Evolutionary conservation across 1,140 invertebrate species (phyloP).

Genomic region (Chlorops oryzae): DNA sequence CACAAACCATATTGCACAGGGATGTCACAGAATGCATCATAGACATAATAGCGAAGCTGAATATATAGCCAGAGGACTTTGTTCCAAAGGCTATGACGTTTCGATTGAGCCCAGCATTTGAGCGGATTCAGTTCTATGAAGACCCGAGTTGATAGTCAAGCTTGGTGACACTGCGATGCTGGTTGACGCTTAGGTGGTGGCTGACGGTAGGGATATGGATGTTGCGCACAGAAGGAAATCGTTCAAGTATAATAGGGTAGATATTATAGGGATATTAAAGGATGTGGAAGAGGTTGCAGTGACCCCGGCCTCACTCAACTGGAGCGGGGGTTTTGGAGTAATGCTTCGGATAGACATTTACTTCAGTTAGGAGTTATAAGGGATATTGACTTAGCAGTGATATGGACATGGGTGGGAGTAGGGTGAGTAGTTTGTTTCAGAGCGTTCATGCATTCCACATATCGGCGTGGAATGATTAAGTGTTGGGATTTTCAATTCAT

Average conservation of each 20-base stretch:
- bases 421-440: no score
- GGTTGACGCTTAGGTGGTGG: neutral
- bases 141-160: neutral
- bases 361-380: no score
- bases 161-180: neutral
- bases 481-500: no score
- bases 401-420: no score
- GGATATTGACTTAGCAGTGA: no score
- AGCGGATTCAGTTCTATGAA: neutral
- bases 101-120: neutral
- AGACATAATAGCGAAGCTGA: neutral
- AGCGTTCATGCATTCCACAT: no score
- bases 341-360: no score
- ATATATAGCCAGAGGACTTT: neutral
- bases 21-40: neutral
- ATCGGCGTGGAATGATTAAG: no score
- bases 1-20: neutral
- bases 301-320: neutral
- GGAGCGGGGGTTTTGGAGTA: neutral
- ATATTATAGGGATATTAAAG: neutral
- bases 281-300: neutral
- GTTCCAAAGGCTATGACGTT: neutral
- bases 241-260: neutral
- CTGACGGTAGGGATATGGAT: neutral
- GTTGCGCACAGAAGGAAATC: neutral